Conservation (phyloP, 2,113 vertebrate species). For the Urocolius indicus region DNA sequence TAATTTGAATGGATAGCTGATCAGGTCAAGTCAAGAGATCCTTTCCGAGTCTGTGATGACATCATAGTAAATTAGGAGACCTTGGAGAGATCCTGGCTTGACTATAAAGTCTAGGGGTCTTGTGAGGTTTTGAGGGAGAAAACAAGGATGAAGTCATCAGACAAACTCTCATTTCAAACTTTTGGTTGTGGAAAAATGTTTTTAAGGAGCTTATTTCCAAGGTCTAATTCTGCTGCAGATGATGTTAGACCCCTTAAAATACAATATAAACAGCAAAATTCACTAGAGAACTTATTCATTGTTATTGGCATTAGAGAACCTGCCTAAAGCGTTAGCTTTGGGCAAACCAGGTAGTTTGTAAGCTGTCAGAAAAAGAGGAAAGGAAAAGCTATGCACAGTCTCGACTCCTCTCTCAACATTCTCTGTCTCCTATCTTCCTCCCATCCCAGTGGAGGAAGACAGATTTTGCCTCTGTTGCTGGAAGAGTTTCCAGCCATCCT, state of each 20-base stretch:
- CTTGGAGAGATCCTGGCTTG: conserved; percentile 3
- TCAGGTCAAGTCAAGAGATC: neutral
- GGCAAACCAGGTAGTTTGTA: neutral
- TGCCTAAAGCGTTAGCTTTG: neutral
- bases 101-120: conserved; percentile 10
- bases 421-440: neutral
- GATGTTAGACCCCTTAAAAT: neutral
- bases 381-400: neutral
- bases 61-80: conserved; percentile 12
- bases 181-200: neutral
- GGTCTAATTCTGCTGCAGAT: neutral
- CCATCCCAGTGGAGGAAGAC: neutral
- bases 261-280: neutral
- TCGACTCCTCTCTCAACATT: neutral
- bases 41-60: neutral
- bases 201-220: neutral
- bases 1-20: neutral
- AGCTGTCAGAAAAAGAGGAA: neutral
- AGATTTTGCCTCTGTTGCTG: neutral
- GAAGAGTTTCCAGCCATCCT: neutral
- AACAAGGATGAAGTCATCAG: conserved; percentile 14
- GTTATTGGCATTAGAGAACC: neutral
- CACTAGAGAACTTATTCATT: neutral
- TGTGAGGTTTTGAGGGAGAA: neutral
- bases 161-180: neutral